phyloP scores from a whole-genome alignment of 2,797 vertebrate genomes.

The Holocentrus rufus region DNA sequence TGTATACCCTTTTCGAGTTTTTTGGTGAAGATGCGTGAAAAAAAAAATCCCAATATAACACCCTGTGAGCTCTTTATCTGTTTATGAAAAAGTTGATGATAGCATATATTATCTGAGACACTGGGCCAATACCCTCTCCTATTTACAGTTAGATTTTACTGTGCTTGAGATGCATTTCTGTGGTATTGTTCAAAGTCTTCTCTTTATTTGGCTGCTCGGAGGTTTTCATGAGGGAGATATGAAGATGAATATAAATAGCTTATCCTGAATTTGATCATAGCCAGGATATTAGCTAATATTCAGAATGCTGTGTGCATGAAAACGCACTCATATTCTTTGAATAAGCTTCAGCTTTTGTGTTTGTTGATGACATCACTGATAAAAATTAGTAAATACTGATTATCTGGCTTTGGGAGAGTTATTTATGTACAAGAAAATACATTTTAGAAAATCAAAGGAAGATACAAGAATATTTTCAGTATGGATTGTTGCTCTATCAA shows the following conservation, averaged over 20 bases:
- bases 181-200: background rate
- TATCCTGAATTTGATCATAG: slow-evolving; percentile 16
- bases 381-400: background rate
- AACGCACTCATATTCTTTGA: background rate
- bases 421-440: background rate
- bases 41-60: background rate
- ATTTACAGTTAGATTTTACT: slow-evolving; percentile 2
- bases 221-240: slow-evolving; percentile 31
- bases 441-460: too few species aligned
- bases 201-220: slow-evolving; percentile 24
- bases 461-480: too few species aligned
- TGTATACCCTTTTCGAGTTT: background rate
- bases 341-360: too few species aligned
- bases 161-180: slow-evolving; percentile 15
- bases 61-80: slow-evolving; percentile 1
- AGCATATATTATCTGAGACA: slow-evolving; percentile 2
- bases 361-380: background rate
- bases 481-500: too few species aligned
- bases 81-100: background rate
- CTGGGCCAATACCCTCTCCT: slow-evolving; percentile 2
- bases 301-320: background rate
- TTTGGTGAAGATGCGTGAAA: slow-evolving; percentile 1
- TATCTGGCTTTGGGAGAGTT: background rate
- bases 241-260: slow-evolving; percentile 13
- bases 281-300: slow-evolving; percentile 20